These are phyloP conservation scores for Syngnathoides biaculeatus DNA, from an alignment of 2,113 vertebrate genomes.

Conservation along the genomic window DNA sequence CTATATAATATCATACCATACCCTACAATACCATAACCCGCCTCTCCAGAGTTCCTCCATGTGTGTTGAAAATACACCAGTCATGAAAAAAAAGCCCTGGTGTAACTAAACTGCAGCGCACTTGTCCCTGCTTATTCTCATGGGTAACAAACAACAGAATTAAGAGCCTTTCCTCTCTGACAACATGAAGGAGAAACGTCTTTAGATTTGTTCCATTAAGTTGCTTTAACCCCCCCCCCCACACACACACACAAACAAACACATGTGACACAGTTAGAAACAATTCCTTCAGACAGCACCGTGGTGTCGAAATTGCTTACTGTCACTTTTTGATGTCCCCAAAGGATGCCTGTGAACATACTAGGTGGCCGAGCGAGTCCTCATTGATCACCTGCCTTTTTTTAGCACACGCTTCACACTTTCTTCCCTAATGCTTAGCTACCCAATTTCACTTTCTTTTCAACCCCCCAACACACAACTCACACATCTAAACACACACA, in stretches of 20 bases:
- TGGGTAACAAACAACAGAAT: conserved; percentile 41
- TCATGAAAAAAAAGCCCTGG: too few species aligned
- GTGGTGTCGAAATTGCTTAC: conserved; percentile 47
- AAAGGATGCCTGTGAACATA: conserved; percentile 59
- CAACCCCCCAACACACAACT: conserved; percentile 24
- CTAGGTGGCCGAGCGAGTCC: conserved; percentile 55
- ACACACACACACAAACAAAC: conserved; percentile 1
- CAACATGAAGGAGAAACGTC: conserved; percentile 46
- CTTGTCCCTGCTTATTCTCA: conserved; percentile 37
- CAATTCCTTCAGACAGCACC: conserved; percentile 47
- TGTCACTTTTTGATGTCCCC: conserved; percentile 56
- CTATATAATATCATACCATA: too few species aligned
- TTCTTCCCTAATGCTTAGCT: conserved; percentile 48
- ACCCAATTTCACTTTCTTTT: conserved; percentile 9
- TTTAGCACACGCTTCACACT: conserved; percentile 46
- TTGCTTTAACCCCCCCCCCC: not conserved
- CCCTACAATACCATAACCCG: too few species aligned
- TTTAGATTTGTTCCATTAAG: conserved; percentile 17
- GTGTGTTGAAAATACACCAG: too few species aligned
- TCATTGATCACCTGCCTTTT: conserved; percentile 64
- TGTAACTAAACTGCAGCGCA: conserved; percentile 30
- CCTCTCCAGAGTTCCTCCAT: too few species aligned
- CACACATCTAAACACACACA: conserved; percentile 40
- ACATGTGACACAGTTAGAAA: conserved; percentile 15
- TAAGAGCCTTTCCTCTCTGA: conserved; percentile 46